Percentiles rank a stretch among this genome's conserved stretches.
Evolutionary conservation across 35 echinoderm and acorn worm species (phyloP).

Genomic region (Stichopus chloronotus): DNA sequence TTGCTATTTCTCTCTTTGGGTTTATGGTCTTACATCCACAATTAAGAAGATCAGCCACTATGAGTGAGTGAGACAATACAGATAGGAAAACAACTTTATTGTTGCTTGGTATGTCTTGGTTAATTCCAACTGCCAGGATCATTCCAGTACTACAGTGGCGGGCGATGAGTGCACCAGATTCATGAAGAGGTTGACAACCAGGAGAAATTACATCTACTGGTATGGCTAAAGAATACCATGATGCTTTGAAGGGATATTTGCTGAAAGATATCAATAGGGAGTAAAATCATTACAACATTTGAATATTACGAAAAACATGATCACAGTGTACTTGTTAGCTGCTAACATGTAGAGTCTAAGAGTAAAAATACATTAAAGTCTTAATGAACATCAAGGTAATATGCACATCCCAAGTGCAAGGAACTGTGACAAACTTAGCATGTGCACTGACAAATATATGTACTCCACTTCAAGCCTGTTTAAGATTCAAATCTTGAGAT

Average conservation of each 20-base stretch:
- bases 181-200: conserved; percentile 60
- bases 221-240: conserved; percentile 72
- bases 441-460: too few relatives aligned
- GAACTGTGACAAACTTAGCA: too few relatives aligned
- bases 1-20: conserved; percentile 61
- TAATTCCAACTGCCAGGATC: conserved; percentile 74
- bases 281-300: not conserved
- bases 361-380: too few relatives aligned
- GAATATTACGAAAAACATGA: not conserved
- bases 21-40: conserved; percentile 73
- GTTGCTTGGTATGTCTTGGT: conserved; percentile 69
- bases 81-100: conserved; percentile 79
- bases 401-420: too few relatives aligned
- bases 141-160: conserved; percentile 64
- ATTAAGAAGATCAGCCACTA: conserved; percentile 71
- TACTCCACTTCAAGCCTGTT: too few relatives aligned
- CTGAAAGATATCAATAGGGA: conserved; percentile 29
- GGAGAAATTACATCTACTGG: conserved; percentile 65
- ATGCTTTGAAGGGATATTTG: conserved; percentile 53
- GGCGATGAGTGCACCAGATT: conserved; percentile 66
- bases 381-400: too few relatives aligned
- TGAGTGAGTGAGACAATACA: conserved; percentile 59
- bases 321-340: not conserved
- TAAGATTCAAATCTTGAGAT: too few relatives aligned
- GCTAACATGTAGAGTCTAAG: too few relatives aligned